phyloP scores from a whole-genome alignment of 2,113 vertebrate genomes.

The Proterorhinus semilunaris region DNA sequence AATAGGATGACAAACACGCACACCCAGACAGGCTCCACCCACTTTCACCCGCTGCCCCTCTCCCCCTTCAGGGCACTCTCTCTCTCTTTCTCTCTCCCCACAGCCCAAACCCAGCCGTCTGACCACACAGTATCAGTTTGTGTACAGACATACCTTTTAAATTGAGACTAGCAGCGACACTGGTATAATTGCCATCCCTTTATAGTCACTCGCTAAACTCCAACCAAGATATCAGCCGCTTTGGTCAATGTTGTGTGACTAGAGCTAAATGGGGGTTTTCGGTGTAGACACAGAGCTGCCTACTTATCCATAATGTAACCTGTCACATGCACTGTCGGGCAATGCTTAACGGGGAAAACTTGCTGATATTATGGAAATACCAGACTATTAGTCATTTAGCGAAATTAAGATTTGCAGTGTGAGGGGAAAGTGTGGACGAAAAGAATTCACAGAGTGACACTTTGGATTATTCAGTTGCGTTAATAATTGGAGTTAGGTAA shows the following conservation, averaged over 20 bases:
- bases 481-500: neutral
- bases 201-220: constrained; percentile 14
- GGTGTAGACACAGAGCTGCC: neutral
- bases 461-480: constrained; percentile 3
- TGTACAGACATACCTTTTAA: constrained; percentile 53
- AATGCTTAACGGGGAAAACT: constrained; percentile 22
- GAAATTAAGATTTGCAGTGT: constrained; percentile 31
- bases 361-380: constrained; percentile 47
- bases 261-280: constrained; percentile 7
- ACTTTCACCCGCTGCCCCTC: constrained; percentile 50
- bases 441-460: neutral
- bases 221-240: constrained; percentile 33
- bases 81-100: constrained; percentile 32
- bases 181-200: constrained; percentile 31
- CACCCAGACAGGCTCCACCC: constrained; percentile 65
- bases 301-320: neutral
- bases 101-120: constrained; percentile 54
- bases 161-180: constrained; percentile 35
- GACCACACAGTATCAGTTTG: constrained; percentile 57
- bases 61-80: constrained; percentile 41
- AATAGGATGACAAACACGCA: constrained; percentile 60
- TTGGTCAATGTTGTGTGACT: constrained; percentile 3
- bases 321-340: constrained; percentile 41
- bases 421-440: constrained; percentile 49
- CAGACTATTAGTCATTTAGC: constrained; percentile 52